Base-by-base conservation (phyloP, 2,888 invertebrate genomes). In the Drosophila helvetica region DNA sequence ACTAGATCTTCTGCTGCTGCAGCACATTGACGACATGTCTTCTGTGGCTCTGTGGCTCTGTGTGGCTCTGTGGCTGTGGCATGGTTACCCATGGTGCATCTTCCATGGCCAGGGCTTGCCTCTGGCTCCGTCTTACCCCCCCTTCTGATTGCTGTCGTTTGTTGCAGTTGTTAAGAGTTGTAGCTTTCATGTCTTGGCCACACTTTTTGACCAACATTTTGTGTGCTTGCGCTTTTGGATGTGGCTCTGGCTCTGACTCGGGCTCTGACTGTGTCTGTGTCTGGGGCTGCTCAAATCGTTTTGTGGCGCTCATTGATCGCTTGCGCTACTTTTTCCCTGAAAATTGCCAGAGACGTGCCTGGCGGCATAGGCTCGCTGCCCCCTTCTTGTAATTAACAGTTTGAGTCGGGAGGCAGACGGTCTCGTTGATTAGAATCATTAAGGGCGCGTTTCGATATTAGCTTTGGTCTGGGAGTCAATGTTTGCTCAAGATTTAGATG, bases 141-240 rank as follows among this genome's bases (percentile, higher is more conserved):
- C 65, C 75, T 56, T 43, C 87, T 87, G 82, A 77, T 85, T 77
- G 84, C 89, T 86, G 89, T 88, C 84, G 86, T 82, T 85, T 80
- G 89, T 72, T 88, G 82, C 80, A 82, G 83, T 86, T 89, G 88
- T 84, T 83, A 88, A 88, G 89, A 80, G 89, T 88, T 88, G 87
- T 88, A 87, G 80, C 89, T 88, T 87, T 82, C 89, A 88, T 88
- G 90, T 88, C 83, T 89, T 80, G 77, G 90, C 88, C 90, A 88
- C 88, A 88, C 90, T 89, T 89, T 82, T 82, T 86, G 85, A 86
- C 85, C 89, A 86, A 86, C 85, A 86, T 86, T 86, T 76, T 84
- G 65, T 70, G 64, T 75, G 71, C 62, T 66, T 85, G 75, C 38
- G 38, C n/a, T 38, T 38, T n/a, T 38, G 15, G 38, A 2, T 38